Evolutionary conservation across 2,113 vertebrate species (phyloP).

Genomic region (Perognathus longimembris): DNA sequence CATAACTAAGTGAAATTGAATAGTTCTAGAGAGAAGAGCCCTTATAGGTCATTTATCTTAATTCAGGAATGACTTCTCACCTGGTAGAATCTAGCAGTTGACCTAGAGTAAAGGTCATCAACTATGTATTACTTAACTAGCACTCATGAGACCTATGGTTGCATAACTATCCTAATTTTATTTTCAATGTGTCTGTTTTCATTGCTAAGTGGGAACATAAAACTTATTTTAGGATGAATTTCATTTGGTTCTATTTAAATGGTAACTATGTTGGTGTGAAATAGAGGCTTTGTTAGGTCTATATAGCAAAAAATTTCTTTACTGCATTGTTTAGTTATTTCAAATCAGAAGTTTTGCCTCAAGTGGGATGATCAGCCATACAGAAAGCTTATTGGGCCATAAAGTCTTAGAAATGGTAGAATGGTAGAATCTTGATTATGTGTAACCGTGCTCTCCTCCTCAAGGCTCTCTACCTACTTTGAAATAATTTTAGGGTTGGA

Average conservation of each 20-base stretch:
- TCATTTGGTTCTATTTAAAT: slow-evolving; percentile 11
- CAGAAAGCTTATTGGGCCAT: slow-evolving; percentile 30
- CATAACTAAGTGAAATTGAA: slow-evolving; percentile 31
- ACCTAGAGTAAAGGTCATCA: not conserved
- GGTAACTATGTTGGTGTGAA: slow-evolving; percentile 28
- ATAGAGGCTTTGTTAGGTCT: slow-evolving; percentile 19
- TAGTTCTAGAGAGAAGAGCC: slow-evolving; percentile 32
- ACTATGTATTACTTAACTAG: not conserved
- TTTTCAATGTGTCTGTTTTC: slow-evolving; percentile 42
- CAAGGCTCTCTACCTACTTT: not conserved
- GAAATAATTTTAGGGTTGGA: slow-evolving; percentile 47
- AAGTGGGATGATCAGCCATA: not conserved
- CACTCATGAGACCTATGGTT: not conserved
- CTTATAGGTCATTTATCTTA: slow-evolving; percentile 37
- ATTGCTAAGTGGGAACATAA: not conserved
- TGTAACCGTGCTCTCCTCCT: slow-evolving; percentile 19
- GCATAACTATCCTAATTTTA: not conserved
- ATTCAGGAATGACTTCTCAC: slow-evolving; percentile 28
- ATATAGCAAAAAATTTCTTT: slow-evolving; percentile 30
- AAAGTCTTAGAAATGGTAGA: slow-evolving; percentile 32
- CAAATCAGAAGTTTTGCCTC: slow-evolving; percentile 8
- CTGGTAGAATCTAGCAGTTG: not conserved
- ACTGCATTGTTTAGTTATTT: not conserved
- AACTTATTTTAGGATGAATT: slow-evolving; percentile 26
- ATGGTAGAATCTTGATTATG: slow-evolving; percentile 12